phyloP scores from a whole-genome alignment of 2,113 vertebrate species.

The Thamnaconus septentrionalis region DNA sequence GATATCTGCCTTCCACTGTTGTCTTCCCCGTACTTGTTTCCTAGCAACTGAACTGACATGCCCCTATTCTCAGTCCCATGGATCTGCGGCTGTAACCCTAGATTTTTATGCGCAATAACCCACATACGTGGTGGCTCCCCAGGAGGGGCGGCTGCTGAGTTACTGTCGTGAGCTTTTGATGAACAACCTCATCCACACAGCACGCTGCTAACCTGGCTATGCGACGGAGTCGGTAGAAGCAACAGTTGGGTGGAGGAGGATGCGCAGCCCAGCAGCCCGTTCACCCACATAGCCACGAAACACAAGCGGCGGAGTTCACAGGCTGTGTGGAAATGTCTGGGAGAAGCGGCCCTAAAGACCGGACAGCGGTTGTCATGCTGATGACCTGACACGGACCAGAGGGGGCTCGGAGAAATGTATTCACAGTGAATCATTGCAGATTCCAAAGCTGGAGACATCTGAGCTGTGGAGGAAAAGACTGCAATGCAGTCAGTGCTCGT shows the following conservation, averaged over 20 bases:
- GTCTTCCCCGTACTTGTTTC: conserved; percentile 66
- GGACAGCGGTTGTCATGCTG: too few relatives aligned
- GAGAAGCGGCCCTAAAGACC: too few relatives aligned
- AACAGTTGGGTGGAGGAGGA: conserved; percentile 30
- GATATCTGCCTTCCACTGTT: conserved; percentile 62
- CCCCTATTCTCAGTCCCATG: conserved; percentile 61
- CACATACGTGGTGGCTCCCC: conserved; percentile 50
- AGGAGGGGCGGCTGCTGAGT: conserved; percentile 20
- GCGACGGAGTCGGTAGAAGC: conserved; percentile 3
- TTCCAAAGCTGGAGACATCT: too few relatives aligned
- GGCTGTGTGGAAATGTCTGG: too few relatives aligned
- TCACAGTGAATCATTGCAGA: too few relatives aligned
- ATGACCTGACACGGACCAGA: too few relatives aligned
- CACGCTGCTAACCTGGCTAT: conserved; percentile 46
- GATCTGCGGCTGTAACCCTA: conserved; percentile 56
- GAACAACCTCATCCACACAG: conserved; percentile 14
- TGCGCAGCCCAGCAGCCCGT: too few relatives aligned
- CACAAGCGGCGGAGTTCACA: too few relatives aligned
- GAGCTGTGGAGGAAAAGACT: too few relatives aligned
- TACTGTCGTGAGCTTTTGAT: conserved; percentile 13
- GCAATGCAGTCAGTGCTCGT: too few relatives aligned
- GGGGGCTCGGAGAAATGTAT: too few relatives aligned
- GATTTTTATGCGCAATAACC: conserved; percentile 57
- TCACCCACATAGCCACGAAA: too few relatives aligned
- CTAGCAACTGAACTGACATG: conserved; percentile 74